A percentile compares a stretch with the other conserved stretches of the same genome.
Evolutionary conservation across 2,797 vertebrate genomes (phyloP).

Genomic region (Alectoris magna): DNA sequence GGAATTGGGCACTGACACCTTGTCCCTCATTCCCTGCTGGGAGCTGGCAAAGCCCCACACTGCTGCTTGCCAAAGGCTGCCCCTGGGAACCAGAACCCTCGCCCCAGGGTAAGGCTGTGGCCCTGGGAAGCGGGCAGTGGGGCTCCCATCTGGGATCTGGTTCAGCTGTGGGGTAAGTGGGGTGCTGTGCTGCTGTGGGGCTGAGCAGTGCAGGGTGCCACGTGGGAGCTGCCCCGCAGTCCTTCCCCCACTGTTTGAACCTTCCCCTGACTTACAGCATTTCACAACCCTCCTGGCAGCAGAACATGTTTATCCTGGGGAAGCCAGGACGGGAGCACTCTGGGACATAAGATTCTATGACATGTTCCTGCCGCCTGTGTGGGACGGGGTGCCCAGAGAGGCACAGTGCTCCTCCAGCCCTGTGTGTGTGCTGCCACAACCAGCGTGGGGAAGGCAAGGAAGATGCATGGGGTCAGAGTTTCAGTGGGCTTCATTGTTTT

Average conservation of each 20-base stretch:
- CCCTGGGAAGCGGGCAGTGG: not conserved
- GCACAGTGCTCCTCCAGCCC: not conserved
- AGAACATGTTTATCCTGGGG: accelerated
- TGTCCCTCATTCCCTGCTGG: not conserved
- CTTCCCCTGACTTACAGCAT: not conserved
- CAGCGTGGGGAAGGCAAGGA: accelerated
- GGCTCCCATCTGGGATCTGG: accelerated
- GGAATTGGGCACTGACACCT: not conserved
- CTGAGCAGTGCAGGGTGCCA: not conserved
- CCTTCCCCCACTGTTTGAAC: accelerated
- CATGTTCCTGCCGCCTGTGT: accelerated
- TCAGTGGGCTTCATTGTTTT: too few species aligned
- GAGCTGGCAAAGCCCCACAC: not conserved
- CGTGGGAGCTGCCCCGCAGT: not conserved
- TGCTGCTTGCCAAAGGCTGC: accelerated
- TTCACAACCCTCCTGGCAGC: not conserved
- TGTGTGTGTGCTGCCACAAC: not conserved
- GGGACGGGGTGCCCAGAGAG: not conserved
- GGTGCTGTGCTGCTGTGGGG: not conserved
- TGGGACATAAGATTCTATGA: not conserved
- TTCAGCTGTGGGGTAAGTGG: not conserved
- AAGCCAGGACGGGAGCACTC: not conserved
- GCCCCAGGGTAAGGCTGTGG: accelerated
- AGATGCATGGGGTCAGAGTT: accelerated
- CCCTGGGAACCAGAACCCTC: accelerated